phyloP scores from a whole-genome alignment of 2,797 vertebrate species.

The Poeciliopsis paucimaculata region DNA sequence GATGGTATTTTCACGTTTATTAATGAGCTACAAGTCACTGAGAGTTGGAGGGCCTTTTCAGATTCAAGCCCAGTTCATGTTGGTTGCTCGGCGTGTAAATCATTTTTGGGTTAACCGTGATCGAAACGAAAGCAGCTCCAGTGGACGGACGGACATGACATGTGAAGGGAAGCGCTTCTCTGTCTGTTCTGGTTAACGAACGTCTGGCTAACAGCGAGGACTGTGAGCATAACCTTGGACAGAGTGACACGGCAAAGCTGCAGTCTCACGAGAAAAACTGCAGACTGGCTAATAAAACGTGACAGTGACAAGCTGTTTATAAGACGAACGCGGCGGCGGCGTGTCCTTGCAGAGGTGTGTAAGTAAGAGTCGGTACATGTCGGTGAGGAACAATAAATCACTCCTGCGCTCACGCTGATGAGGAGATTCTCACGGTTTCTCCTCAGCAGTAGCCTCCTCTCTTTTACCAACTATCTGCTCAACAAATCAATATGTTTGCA shows the following conservation, averaged over 20 bases:
- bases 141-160: neutral
- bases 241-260: slow-evolving; percentile 6
- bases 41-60: neutral
- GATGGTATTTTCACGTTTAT: neutral
- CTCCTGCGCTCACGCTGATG: neutral
- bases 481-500: slow-evolving; percentile 39
- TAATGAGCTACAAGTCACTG: neutral
- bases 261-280: slow-evolving; percentile 5
- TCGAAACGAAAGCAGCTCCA: neutral
- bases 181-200: neutral
- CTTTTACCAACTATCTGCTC: slow-evolving; percentile 28
- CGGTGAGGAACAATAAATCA: slow-evolving; percentile 15
- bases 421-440: slow-evolving; percentile 17
- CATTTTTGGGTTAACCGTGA: neutral
- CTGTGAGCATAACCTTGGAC: slow-evolving; percentile 13
- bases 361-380: neutral
- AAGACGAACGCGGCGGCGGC: slow-evolving; percentile 2
- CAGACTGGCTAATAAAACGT: slow-evolving; percentile 6
- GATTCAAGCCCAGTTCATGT: neutral
- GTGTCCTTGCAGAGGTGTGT: slow-evolving; percentile 12
- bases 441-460: neutral
- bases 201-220: neutral
- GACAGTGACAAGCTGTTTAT: slow-evolving; percentile 10
- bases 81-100: neutral
- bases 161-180: neutral